Evolutionary conservation across 2,797 vertebrate genomes (phyloP), one percentile per base, ranked within the genome.

Genomic region (Epinephelus awoara): DNA sequence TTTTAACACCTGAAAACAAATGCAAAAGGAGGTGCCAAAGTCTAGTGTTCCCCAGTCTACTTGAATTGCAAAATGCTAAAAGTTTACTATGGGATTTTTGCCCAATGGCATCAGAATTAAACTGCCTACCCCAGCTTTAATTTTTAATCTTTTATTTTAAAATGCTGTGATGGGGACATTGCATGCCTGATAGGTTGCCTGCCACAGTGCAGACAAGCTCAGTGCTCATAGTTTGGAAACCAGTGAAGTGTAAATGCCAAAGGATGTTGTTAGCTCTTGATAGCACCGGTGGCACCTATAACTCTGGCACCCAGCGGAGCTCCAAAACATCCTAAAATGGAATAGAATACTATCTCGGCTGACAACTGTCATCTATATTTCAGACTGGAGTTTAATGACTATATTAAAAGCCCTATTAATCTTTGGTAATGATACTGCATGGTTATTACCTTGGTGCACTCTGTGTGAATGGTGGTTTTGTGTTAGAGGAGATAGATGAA

Each of bases 341-440:
- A 88, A 68, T 1, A 29, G 77, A 80, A 77, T 23, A 73, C 57
- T 75, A 81, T 80, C 85, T 64, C 40, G 14, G 75, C 75, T 74
- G 89, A 89, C 83, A 79, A 92, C 84, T 81, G 89, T 85, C 91
- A 76, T 85, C 88, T 78, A 83, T 87, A 88, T 93, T 85, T 93
- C 87, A 79, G 79, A 83, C 81, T 69, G 80, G 73, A 51, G 64
- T 86, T 93, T 91, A 94, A 94, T 82, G 89, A 85, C 84, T 69
- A 15, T 69, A 90, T 94, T 92, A 91, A 93, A 89, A 90, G 90
- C 71, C 83, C 83, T 78, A 88, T 94, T 92, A 93, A 93, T 94
- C 91, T 89, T 72, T 67, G 76, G 83, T 90, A 90, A 93, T 89
- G 89, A 87, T 80, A 85, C 84, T 66, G 87, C 84, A 50, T 70